phyloP scores from a whole-genome alignment of 2,113 vertebrate species.

The Podocnemis expansa region DNA sequence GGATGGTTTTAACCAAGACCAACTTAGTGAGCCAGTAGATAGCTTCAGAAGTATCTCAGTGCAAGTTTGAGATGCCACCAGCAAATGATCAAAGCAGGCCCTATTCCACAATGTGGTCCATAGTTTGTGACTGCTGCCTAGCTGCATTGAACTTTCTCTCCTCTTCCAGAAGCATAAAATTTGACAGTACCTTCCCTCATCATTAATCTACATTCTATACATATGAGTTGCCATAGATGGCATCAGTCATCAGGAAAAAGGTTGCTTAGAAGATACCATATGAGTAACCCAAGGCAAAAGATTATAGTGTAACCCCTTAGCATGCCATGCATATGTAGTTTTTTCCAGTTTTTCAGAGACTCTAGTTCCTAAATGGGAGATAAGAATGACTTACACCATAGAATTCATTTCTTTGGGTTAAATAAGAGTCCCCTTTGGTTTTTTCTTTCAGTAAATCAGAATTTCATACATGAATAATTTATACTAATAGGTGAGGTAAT shows the following conservation, averaged over 20 bases:
- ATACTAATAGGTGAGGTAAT: neutral
- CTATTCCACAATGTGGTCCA: neutral
- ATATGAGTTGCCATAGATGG: neutral
- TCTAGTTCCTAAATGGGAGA: neutral
- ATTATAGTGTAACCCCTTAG: neutral
- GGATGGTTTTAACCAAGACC: neutral
- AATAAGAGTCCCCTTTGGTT: slow-evolving; percentile 43
- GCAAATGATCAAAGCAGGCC: neutral
- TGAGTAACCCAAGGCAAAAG: neutral
- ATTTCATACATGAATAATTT: slow-evolving; percentile 62
- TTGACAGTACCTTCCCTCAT: neutral
- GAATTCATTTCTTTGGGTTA: slow-evolving; percentile 4
- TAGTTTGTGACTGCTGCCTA: neutral
- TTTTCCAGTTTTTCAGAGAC: slow-evolving; percentile 29
- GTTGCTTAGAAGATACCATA: neutral
- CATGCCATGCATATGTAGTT: neutral
- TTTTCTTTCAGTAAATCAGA: slow-evolving; percentile 45
- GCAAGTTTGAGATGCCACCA: neutral
- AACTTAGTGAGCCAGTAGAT: neutral
- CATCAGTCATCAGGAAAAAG: neutral
- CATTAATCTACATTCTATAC: neutral
- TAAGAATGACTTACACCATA: neutral
- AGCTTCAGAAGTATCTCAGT: neutral
- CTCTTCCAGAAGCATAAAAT: neutral
- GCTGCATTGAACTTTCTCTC: neutral